A percentile compares a stretch with the other conserved stretches of the same genome.
phyloP scores from a whole-genome alignment of 2,888 invertebrate species.

The Himalopsyche japonica region DNA sequence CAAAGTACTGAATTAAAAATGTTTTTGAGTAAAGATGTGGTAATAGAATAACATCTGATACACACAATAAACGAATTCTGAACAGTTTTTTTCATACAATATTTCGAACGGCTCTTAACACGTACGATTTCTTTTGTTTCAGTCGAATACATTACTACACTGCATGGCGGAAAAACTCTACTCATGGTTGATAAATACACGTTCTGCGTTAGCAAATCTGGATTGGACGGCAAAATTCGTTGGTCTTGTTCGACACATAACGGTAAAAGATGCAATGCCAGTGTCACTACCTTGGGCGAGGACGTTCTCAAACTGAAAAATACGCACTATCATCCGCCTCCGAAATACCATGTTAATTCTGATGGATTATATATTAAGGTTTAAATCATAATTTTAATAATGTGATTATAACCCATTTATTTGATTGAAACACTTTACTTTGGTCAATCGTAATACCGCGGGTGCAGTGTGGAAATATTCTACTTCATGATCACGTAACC shows the following conservation, averaged over 20 bases:
- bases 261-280: neutral
- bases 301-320: neutral
- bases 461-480: too few species aligned
- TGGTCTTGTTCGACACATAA: neutral
- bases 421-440: too few species aligned
- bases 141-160: neutral
- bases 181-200: constrained; percentile 41
- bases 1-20: too few species aligned
- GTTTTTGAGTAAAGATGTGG: too few species aligned
- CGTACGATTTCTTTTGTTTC: too few species aligned
- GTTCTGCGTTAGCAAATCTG: constrained; percentile 37
- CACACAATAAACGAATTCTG: too few species aligned
- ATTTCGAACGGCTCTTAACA: too few species aligned
- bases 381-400: neutral
- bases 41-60: too few species aligned
- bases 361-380: neutral
- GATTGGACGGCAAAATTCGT: constrained; percentile 23
- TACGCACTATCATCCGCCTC: neutral
- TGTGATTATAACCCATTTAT: too few species aligned
- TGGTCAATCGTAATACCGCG: too few species aligned
- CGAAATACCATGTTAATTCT: neutral
- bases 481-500: too few species aligned
- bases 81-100: too few species aligned
- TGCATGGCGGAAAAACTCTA: neutral
- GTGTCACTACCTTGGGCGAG: neutral